A percentile compares a stretch with the other conserved stretches of the same genome.
phyloP scores from a whole-genome alignment of 92 coral and sea anemone genomes.

The Palythoa grandis region DNA sequence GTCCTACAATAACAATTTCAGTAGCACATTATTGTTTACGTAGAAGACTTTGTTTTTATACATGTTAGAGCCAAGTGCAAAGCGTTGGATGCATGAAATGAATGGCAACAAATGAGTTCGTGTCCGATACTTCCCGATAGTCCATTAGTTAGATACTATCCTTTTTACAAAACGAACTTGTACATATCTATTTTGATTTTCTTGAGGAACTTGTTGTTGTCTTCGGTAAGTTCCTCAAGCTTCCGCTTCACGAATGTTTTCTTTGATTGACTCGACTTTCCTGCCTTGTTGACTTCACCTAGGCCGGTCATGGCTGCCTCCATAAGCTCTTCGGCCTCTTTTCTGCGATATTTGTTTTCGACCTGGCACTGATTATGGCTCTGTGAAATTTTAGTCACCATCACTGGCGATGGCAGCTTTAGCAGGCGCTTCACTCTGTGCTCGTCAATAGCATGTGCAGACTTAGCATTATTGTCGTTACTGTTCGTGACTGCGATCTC shows the following conservation, averaged over 20 bases:
- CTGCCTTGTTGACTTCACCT: slow-evolving; percentile 22
- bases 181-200: slow-evolving; percentile 34
- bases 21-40: neutral
- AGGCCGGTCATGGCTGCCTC: slow-evolving; percentile 24
- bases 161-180: slow-evolving; percentile 12
- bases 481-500: neutral
- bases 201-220: slow-evolving; percentile 16
- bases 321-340: slow-evolving; percentile 48
- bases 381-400: slow-evolving; percentile 38
- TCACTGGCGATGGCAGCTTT: slow-evolving; percentile 43
- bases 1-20: neutral
- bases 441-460: slow-evolving; percentile 32
- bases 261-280: slow-evolving; percentile 19
- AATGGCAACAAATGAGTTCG: neutral
- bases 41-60: neutral
- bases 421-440: slow-evolving; percentile 42
- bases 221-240: slow-evolving; percentile 31
- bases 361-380: slow-evolving; percentile 29
- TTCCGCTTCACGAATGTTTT: slow-evolving; percentile 22
- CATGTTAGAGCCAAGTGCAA: slow-evolving; percentile 1
- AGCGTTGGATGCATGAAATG: neutral
- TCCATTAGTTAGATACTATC: slow-evolving; percentile 3
- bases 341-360: slow-evolving; percentile 42
- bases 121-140: neutral
- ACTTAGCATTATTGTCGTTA: neutral